phyloP scores from a whole-genome alignment of 1,140 invertebrate species.

The Procambarus clarkii region DNA sequence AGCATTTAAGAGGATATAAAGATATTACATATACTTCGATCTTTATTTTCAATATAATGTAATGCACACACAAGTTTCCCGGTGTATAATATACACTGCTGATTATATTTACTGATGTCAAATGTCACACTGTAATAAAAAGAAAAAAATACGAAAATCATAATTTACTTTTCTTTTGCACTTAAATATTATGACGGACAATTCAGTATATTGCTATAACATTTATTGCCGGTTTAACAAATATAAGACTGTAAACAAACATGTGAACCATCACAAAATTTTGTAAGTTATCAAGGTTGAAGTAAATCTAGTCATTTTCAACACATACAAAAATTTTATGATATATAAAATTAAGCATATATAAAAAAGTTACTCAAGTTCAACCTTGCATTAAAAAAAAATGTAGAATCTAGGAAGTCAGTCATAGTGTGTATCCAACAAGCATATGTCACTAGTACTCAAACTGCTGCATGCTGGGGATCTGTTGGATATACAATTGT shows the following conservation, averaged over 20 bases:
- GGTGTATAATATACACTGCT: not conserved
- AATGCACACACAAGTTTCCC: not conserved
- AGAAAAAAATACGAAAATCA: not conserved
- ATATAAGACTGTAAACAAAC: not conserved
- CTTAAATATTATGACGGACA: not conserved
- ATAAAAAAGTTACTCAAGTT: not conserved
- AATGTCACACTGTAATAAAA: not conserved
- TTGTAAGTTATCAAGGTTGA: not conserved
- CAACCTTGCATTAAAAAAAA: not conserved
- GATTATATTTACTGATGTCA: not conserved
- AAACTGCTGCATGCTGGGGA: not conserved
- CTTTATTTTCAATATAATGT: conserved; percentile 12
- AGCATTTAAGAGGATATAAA: no score
- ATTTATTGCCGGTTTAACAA: not conserved
- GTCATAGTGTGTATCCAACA: not conserved
- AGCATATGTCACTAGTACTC: not conserved
- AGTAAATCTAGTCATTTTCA: not conserved
- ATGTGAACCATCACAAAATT: not conserved
- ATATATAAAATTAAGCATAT: conserved; percentile 12
- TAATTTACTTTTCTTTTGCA: not conserved
- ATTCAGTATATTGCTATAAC: not conserved
- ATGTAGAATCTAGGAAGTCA: not conserved
- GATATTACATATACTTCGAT: not conserved
- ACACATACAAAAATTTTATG: not conserved
- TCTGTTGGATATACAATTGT: not conserved